Evolutionary conservation across 2,113 vertebrate species (phyloP), one percentile per base, ranked within the genome.

Genomic region (Crotophaga sulcirostris): DNA sequence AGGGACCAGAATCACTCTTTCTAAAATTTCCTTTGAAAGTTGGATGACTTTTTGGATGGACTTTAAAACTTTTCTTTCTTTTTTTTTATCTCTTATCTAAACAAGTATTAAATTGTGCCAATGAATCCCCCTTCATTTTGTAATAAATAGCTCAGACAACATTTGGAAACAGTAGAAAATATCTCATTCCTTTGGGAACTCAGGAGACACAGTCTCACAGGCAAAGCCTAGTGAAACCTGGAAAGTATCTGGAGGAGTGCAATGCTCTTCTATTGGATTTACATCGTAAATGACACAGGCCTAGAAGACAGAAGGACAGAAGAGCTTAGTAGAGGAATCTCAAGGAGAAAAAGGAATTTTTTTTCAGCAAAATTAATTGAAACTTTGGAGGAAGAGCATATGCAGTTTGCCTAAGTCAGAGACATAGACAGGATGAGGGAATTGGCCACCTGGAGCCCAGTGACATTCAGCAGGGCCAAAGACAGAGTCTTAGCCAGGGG

Each of bases 111-210:
- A 79, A 82, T 52, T 2, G 9, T 7, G 19, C 0, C 25, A 51
- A 68, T 25, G 2, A 68, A 64, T 56, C 3, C 31, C 13, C 1
- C 21, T 63, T 73, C 4, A 5, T 4, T 7, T 14, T 3, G 1
- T 21, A 75, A 83, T 26, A 52, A 68, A 47, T 10, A 74, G 5
- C 12, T 76, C 51, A 38, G 20, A 34, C 11, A 47, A 33, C 3
- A 10, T n/a, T 56, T 77, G 74, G 52, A 47, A 72, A 44, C 0
- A 34, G 24, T 9, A 89, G 47, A 75, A 87, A 87, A 87, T 45
- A 31, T 8, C 40, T 56, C 49, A 6, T 8, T 7, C 17, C 31
- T 34, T 72, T 17, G 21, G 74, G 78, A 33, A 49, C 0, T 33
- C 62, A 64, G 16, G 62, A 82, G 19, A 59, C 14, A 9, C 1